Percentiles rank a stretch among this genome's conserved stretches.
Conservation (phyloP, 2,888 invertebrate species). For the Mystacides longicornis region DNA sequence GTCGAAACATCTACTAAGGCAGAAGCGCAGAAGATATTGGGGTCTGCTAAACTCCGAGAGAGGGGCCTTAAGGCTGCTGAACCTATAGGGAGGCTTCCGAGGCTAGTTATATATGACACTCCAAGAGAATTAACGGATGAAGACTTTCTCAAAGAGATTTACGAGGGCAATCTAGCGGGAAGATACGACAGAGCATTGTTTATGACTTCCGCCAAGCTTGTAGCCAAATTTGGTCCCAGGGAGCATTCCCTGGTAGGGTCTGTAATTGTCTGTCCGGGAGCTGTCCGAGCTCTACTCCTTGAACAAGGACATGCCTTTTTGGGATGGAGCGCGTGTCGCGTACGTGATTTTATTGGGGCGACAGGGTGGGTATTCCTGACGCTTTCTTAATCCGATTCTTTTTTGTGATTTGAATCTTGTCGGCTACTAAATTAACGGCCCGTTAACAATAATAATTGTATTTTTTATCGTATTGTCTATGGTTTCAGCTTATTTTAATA, state of each 20-base stretch:
- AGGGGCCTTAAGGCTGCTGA: neutral
- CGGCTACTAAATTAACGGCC: no score
- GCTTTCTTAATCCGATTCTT: no score
- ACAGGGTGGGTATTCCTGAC: no score
- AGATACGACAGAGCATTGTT: neutral
- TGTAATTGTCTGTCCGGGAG: neutral
- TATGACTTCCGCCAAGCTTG: neutral
- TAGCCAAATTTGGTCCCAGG: neutral
- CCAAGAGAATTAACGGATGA: neutral
- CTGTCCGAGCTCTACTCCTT: neutral
- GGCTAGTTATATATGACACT: neutral
- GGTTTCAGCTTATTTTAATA: no score
- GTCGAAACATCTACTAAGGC: neutral
- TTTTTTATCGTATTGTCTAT: no score
- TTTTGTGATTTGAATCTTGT: no score
- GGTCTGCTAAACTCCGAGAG: neutral
- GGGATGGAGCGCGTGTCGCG: neutral
- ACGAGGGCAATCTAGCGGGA: neutral
- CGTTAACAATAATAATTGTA: no score
- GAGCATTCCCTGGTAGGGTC: neutral
- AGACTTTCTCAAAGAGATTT: neutral
- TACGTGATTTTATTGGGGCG: slow-evolving; percentile 1
- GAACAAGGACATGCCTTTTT: neutral
- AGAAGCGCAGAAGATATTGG: neutral
- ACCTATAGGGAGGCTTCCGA: neutral